Base-by-base conservation (phyloP, 2,888 invertebrate genomes). In the Standfussiana lucernea region DNA sequence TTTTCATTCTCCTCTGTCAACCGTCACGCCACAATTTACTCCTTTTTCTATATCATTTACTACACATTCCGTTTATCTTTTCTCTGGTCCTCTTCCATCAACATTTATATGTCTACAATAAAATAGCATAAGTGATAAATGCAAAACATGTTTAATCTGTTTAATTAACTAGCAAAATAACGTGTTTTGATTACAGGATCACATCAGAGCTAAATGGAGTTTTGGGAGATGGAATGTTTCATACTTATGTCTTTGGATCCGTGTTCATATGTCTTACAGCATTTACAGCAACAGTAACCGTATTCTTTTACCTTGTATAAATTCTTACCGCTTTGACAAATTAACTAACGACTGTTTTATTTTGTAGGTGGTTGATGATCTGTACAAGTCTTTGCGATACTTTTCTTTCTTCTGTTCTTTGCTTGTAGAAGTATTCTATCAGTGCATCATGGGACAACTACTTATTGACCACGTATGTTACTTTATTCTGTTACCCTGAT, bases 251-350 rank as follows among this genome's bases (percentile, higher is more conserved):
- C 18, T 93, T 95, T 80, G 95, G 95, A 77, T 93, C 95, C 1
- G 90, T 95, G 42, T 94, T 96, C 72, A 94, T 96, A 85, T 95
- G 96, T 71, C 91, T 96, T 2, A 96, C 96, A 50, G 94, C 94
- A 77, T 96, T 95, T 83, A 94, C 95, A 40, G 93, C 93, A 64
- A 94, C 94, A 79, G 96, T 96, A 90, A 89, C 84, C 80, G 0
- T 40, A 35, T 66, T 56, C 0, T 40, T 21, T 37, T 18, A 42
- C 4, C 2, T 42, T 61, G 32, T 50, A 15, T 35, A 0, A 35
- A 24, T 15, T 53, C 2, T 72, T 3, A 3, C 21, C 8, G 6
- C 8, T 37, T 15, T 42, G 7, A 50, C n/a, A 40, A 50, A n/a
- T 3, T 15, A 66, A 32, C 7, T 40, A 45, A 42, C 42, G 4